Percentiles rank a stretch among this genome's conserved stretches.
Evolutionary conservation across 2,888 invertebrate species (phyloP).

Genomic region (Epsilonema sp.): DNA sequence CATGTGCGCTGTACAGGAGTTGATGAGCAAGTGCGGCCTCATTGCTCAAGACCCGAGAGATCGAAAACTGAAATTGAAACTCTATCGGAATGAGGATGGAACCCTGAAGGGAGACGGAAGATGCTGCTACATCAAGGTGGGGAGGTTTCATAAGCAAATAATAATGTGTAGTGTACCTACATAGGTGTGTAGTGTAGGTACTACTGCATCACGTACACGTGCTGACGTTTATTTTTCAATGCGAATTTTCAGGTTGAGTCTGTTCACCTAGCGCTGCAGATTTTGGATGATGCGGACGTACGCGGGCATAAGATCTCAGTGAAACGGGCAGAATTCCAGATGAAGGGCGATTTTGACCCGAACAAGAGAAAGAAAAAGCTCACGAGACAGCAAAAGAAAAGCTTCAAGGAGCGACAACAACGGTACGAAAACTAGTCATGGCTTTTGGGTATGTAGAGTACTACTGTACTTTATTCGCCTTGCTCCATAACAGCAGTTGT

Average conservation of each 20-base stretch:
- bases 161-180: too few species aligned
- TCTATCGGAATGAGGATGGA: constrained; percentile 63
- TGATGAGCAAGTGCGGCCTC: constrained; percentile 90
- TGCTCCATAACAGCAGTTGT: too few species aligned
- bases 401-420: constrained; percentile 65
- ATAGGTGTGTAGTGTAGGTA: too few species aligned
- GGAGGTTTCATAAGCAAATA: constrained; percentile 32
- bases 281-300: constrained; percentile 65
- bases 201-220: too few species aligned
- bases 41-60: constrained; percentile 63
- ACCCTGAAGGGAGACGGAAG: constrained; percentile 81
- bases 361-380: constrained; percentile 60
- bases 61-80: constrained; percentile 59
- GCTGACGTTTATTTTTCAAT: too few species aligned
- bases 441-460: background rate
- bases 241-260: constrained; percentile 51
- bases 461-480: too few species aligned
- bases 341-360: constrained; percentile 69
- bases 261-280: constrained; percentile 67
- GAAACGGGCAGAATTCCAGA: constrained; percentile 73
- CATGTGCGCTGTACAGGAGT: constrained; percentile 44
- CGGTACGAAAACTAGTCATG: too few species aligned
- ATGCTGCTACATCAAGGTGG: constrained; percentile 80
- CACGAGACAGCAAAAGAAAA: constrained; percentile 59
- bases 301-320: constrained; percentile 63